These are phyloP conservation scores for Imbricaverruca yamaguchii DNA, from an alignment of 2,888 invertebrate genomes.

Conservation along the genomic window DNA sequence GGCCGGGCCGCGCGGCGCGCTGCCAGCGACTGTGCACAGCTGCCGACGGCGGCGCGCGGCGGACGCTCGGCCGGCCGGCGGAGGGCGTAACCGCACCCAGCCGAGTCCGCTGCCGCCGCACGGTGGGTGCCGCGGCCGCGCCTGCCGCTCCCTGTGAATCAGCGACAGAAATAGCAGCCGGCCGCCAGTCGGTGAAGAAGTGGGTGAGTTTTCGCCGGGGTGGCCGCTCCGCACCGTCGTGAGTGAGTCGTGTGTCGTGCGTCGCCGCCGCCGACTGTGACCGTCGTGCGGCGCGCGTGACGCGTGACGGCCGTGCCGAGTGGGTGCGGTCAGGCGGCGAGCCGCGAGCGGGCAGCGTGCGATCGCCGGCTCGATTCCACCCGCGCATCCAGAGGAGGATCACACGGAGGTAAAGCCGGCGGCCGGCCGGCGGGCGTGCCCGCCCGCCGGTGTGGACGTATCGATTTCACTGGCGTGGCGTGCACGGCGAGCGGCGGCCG, in stretches of 20 bases:
- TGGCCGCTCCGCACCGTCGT: neutral
- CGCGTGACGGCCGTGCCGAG: too few species aligned
- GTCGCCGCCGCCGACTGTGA: too few species aligned
- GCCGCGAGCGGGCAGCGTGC: neutral
- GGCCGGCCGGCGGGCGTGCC: neutral
- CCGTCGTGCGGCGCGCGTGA: too few species aligned
- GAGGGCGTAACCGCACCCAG: neutral
- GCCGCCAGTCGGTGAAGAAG: neutral
- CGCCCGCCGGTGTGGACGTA: too few species aligned
- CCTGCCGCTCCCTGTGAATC: neutral
- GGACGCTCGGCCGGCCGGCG: neutral
- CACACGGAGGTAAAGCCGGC: neutral
- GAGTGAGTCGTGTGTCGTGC: neutral
- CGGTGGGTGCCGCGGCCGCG: neutral
- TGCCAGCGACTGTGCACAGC: constrained; percentile 9
- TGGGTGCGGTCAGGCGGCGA: neutral
- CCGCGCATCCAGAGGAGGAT: neutral
- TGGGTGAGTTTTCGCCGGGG: neutral
- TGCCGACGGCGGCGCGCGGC: constrained; percentile 14
- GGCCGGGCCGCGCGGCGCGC: neutral
- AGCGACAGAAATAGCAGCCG: constrained; percentile 2
- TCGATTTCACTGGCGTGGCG: too few species aligned
- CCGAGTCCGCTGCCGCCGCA: too few species aligned
- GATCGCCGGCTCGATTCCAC: neutral
- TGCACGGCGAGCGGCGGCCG: too few species aligned